Base-by-base conservation (phyloP, 2,113 vertebrate genomes). In the Entomyzon cyanotis region DNA sequence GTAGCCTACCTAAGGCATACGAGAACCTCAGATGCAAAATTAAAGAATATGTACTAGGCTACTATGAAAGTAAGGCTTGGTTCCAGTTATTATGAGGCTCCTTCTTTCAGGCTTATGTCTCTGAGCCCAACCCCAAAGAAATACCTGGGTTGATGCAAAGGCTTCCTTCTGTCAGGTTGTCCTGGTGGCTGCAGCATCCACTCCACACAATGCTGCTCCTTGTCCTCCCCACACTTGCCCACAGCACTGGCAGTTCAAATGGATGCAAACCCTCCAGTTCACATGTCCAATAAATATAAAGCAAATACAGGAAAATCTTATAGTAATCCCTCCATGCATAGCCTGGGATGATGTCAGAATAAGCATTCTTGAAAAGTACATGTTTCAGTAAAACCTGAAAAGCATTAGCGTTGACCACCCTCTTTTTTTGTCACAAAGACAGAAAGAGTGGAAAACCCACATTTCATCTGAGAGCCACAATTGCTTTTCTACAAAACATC, bases 131-230 rank as follows among this genome's bases (percentile, higher is more conserved):
- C 19, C 22, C 65, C 62, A 47, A 15, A 64, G 22, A 65, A 13
- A 7, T 25, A 18, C 8, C 28, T 50, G 22, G 7, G 14, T 39
- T 52, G 56, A 37, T 64, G 33, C 33, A 92, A 35, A 59, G 33
- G 2, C 15, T 76, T 12, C 3, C 15, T 50, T 39, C 25, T 49
- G 12, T 22, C 50, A 37, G 12, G 16, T 3, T 62, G 42, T 59
- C 46, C 33, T 37, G 70, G 31, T 41, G 56, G 16, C n/a, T 62
- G 47, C 47, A 46, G 31, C 24, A 47, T 30, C 30, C 5, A 2
- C 35, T 65, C n/a, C 0, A 0, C 8, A 55, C 25, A 30, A 28
- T 2, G 0, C 18, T 31, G 15, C 5, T 77, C 25, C 62, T 78
- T 8, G 1, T 46, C 20, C 47, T 65, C 22, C 23, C 39, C 42